Percentiles rank a stretch among this genome's conserved stretches.
These are phyloP conservation scores for Lethocerus indicus DNA, from an alignment of 1,140 invertebrate species.

Conservation along the genomic window DNA sequence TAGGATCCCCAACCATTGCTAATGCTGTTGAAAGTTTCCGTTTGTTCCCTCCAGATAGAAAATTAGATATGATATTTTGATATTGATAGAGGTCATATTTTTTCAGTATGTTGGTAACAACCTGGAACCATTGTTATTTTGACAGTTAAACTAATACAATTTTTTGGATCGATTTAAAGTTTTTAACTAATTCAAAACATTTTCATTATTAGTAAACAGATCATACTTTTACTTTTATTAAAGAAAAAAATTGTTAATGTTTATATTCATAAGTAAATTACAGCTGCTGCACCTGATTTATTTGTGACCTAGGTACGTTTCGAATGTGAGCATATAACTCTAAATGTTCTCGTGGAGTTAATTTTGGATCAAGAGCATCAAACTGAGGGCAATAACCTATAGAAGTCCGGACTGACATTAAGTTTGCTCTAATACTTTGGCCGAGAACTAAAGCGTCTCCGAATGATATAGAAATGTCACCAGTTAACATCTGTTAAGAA, in stretches of 20 bases:
- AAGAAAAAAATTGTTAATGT: background rate
- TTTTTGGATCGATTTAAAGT: background rate
- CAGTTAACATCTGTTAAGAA: slow-evolving; percentile 19
- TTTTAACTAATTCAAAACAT: background rate
- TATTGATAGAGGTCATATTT: background rate
- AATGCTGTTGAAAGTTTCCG: slow-evolving; percentile 88
- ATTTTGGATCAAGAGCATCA: slow-evolving; percentile 62
- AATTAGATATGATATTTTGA: background rate
- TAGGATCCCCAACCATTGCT: slow-evolving; percentile 78
- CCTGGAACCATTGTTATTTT: background rate
- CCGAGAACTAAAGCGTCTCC: slow-evolving; percentile 17
- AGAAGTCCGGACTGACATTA: slow-evolving; percentile 17
- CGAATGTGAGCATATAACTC: slow-evolving; percentile 54
- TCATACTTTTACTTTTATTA: background rate
- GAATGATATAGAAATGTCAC: slow-evolving; percentile 13
- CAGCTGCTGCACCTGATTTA: background rate
- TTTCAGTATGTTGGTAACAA: background rate
- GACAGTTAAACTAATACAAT: background rate
- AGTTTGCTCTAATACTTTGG: slow-evolving; percentile 4
- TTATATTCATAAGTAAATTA: background rate
- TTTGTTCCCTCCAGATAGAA: slow-evolving; percentile 65
- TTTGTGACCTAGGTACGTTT: slow-evolving; percentile 36
- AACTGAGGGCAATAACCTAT: slow-evolving; percentile 73
- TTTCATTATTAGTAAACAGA: background rate
- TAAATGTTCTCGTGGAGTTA: slow-evolving; percentile 65